A percentile compares a stretch with the other conserved stretches of the same genome.
phyloP scores from a whole-genome alignment of 2,888 invertebrate genomes.

The Subacronicta megacephala region DNA sequence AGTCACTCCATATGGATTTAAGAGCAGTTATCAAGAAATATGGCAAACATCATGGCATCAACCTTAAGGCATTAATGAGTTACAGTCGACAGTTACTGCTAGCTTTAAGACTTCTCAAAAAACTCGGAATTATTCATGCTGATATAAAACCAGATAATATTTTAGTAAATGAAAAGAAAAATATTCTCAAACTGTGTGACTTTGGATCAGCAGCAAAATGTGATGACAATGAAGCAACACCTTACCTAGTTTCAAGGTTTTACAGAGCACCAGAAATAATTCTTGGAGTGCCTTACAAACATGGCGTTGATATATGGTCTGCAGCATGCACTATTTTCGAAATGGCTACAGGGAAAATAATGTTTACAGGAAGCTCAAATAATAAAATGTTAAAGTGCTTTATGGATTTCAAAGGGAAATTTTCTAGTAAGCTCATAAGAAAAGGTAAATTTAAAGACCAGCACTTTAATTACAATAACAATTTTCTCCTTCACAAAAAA shows the following conservation, averaged over 20 bases:
- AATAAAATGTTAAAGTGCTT: conserved; percentile 99
- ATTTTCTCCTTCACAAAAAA: conserved; percentile 98
- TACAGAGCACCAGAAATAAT: conserved; percentile 99
- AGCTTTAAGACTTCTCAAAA: conserved; percentile 97
- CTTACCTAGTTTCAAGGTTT: conserved; percentile 99
- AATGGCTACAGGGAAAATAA: conserved; percentile 98
- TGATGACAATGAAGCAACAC: conserved; percentile 98
- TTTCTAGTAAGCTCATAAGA: conserved; percentile 97
- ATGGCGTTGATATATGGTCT: conserved; percentile 99
- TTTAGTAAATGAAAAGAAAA: conserved; percentile 98
- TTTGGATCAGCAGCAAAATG: conserved; percentile 99
- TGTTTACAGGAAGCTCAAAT: conserved; percentile 99
- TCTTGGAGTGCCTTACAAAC: conserved; percentile 98
- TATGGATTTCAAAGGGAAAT: conserved; percentile 99
- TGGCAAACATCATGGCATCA: conserved; percentile 98
- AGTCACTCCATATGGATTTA: conserved; percentile 97
- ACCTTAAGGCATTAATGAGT: conserved; percentile 98
- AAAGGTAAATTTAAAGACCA: conserved; percentile 98
- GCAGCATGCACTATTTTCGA: conserved; percentile 99
- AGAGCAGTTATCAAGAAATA: conserved; percentile 98
- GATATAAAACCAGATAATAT: conserved; percentile 99
- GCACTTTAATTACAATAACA: conserved; percentile 98
- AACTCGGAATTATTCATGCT: conserved; percentile 98
- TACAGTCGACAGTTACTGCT: conserved; percentile 98
- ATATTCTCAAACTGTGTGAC: conserved; percentile 98